phyloP scores from a whole-genome alignment of 2,797 vertebrate genomes.

The Crypturellus tataupa region DNA sequence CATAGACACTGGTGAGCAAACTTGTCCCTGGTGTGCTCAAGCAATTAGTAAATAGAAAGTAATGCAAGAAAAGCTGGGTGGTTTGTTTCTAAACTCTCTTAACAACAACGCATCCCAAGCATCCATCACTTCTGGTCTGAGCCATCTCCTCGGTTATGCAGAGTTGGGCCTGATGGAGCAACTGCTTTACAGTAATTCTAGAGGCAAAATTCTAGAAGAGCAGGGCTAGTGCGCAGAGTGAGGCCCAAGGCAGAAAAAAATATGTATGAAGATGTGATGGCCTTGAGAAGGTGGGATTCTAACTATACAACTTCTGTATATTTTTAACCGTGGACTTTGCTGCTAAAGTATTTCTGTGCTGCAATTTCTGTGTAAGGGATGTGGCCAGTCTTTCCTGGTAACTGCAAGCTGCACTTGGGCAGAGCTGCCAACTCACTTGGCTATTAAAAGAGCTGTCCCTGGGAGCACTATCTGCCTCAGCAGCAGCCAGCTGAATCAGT shows the following conservation, averaged over 20 bases:
- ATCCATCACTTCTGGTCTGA: not conserved
- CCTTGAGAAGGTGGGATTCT: not conserved
- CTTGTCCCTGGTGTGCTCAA: rapidly evolving
- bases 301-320: not conserved
- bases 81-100: not conserved
- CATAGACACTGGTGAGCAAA: not conserved
- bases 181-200: not conserved
- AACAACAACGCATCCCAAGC: not conserved
- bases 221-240: not conserved
- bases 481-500: not conserved
- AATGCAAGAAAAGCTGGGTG: not conserved
- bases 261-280: not conserved
- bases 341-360: not conserved
- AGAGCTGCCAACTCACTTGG: not conserved
- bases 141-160: not conserved
- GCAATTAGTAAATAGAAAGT: not conserved
- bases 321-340: not conserved
- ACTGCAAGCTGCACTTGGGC: not conserved
- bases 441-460: not conserved
- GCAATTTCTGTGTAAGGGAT: not conserved
- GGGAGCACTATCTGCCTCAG: not conserved
- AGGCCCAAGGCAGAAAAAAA: not conserved
- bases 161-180: not conserved
- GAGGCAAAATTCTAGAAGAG: too few species aligned
- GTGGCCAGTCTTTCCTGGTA: not conserved